These are phyloP conservation scores for Orussus abietinus DNA, from an alignment of 1,140 invertebrate genomes.

Conservation along the genomic window DNA sequence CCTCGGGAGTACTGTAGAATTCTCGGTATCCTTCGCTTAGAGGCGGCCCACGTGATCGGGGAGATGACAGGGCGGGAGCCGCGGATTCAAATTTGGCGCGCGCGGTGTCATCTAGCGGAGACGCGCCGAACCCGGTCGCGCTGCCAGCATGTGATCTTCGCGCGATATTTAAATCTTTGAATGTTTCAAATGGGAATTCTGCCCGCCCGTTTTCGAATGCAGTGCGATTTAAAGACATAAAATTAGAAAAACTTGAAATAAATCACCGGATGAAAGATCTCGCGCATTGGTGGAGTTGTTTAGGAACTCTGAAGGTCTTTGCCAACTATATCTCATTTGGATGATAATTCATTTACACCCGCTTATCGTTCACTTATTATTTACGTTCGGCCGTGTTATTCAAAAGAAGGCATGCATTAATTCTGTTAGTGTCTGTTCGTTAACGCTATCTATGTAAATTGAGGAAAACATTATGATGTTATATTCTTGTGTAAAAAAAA, in stretches of 20 bases:
- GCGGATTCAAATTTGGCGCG: no score
- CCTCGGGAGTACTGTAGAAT: slow-evolving; percentile 1
- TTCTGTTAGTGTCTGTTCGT: no score
- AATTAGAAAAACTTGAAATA: not conserved
- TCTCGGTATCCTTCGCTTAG: not conserved
- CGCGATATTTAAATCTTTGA: not conserved
- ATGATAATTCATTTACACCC: not conserved
- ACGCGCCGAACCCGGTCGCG: no score
- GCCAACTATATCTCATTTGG: not conserved
- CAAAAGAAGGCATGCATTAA: no score
- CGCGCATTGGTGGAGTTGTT: not conserved
- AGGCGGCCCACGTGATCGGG: not conserved
- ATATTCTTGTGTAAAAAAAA: no score
- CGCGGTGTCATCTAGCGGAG: no score
- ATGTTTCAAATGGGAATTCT: not conserved
- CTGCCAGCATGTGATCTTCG: not conserved
- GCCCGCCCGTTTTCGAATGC: no score
- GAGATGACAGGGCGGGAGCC: no score
- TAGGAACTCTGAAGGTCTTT: not conserved
- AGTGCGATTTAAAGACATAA: not conserved
- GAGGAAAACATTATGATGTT: no score
- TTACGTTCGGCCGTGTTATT: no score
- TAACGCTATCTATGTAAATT: no score
- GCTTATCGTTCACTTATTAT: no score
- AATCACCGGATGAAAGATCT: not conserved